These are phyloP conservation scores for Ictalurus punctatus DNA, from an alignment of 2,113 vertebrate genomes.

Conservation along the genomic window DNA sequence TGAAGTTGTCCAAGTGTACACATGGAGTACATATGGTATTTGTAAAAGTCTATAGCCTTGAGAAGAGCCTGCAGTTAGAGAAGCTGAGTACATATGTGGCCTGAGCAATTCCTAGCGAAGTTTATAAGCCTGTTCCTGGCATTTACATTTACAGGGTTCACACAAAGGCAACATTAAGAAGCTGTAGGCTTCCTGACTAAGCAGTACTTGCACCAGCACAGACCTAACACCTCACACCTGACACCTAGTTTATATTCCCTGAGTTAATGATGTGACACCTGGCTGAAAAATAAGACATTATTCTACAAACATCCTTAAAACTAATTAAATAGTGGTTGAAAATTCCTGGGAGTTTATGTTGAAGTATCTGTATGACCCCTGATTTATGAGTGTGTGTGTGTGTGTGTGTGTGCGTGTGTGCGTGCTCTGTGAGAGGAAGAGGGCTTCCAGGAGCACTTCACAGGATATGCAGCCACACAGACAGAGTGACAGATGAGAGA, in stretches of 20 bases:
- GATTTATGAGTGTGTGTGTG: background rate
- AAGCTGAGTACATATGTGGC: background rate
- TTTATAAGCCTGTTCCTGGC: background rate
- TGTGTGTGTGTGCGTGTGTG: background rate
- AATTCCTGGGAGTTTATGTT: background rate
- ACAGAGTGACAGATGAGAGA: conserved; percentile 39
- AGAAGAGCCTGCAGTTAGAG: background rate
- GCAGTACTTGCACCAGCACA: background rate
- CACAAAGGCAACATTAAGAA: conserved; percentile 11
- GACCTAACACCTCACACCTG: conserved; percentile 3
- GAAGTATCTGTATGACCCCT: background rate
- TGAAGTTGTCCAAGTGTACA: background rate
- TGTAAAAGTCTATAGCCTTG: background rate
- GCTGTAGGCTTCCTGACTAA: background rate
- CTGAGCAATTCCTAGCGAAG: background rate
- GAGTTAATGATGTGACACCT: background rate
- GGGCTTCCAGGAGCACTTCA: conserved; percentile 25
- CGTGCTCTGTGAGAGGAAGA: background rate
- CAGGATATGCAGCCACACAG: conserved; percentile 26
- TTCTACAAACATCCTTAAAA: background rate
- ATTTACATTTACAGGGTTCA: background rate
- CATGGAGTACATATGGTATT: background rate
- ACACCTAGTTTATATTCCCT: background rate
- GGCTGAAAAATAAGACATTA: background rate
- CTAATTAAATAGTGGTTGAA: background rate